Evolutionary conservation across 1,140 invertebrate species (phyloP).

Genomic region (Lepidurus packardi): DNA sequence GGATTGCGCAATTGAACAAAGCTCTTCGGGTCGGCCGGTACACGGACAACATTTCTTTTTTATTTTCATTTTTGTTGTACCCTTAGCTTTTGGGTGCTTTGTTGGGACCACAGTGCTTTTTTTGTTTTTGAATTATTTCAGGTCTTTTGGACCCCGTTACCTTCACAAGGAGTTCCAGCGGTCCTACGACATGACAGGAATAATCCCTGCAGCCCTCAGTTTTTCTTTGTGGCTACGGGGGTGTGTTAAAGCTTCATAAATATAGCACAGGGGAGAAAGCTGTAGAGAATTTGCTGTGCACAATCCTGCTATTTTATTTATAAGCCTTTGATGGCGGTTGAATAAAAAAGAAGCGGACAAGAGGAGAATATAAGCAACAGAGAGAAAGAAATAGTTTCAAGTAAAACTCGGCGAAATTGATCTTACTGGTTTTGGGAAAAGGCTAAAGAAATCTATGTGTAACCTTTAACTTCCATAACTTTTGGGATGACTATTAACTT

Average conservation of each 20-base stretch:
- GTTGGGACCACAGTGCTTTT: no score
- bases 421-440: not conserved
- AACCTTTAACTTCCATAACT: constrained; percentile 12
- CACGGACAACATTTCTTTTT: no score
- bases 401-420: not conserved
- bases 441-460: not conserved
- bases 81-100: no score
- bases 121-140: no score
- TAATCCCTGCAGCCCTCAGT: not conserved
- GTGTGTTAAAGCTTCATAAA: constrained; percentile 19
- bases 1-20: constrained; percentile 11
- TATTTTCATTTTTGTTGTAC: no score
- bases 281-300: not conserved
- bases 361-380: not conserved
- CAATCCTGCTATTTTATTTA: constrained; percentile 19
- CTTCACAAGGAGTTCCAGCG: not conserved
- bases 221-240: not conserved
- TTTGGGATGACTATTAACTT: not conserved
- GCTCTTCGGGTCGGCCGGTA: not conserved
- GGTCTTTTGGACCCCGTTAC: no score
- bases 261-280: not conserved
- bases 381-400: not conserved
- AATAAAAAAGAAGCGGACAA: not conserved
- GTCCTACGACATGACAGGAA: not conserved
- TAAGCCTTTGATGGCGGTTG: constrained; percentile 4